These are phyloP conservation scores for Micromesistius poutassou DNA, from an alignment of 2,797 vertebrate species.

Conservation along the genomic window DNA sequence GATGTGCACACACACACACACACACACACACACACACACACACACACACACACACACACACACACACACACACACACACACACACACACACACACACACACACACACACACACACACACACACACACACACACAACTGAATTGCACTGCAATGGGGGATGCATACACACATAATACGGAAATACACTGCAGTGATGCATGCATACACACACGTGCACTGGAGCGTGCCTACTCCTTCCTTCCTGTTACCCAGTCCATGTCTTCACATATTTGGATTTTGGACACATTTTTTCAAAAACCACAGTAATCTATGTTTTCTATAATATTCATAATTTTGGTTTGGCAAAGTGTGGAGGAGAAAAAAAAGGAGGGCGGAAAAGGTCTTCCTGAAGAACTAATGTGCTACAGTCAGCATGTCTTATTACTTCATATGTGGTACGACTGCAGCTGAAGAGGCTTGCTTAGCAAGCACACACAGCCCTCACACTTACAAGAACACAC, in stretches of 20 bases:
- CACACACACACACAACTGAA: neutral
- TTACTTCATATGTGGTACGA: conserved; percentile 44
- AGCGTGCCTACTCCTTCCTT: neutral
- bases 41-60: conserved; percentile 30
- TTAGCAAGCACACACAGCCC: conserved; percentile 17
- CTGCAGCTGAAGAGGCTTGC: conserved; percentile 30
- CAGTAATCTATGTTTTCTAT: conserved; percentile 68
- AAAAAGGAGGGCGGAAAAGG: conserved; percentile 46
- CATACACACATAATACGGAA: neutral
- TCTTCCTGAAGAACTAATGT: conserved; percentile 46
- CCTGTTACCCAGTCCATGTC: conserved; percentile 37
- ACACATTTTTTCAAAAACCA: conserved; percentile 45
- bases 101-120: conserved; percentile 7
- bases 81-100: conserved; percentile 18
- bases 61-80: conserved; percentile 8
- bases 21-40: conserved; percentile 12
- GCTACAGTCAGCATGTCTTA: conserved; percentile 62
- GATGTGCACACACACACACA: neutral
- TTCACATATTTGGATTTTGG: conserved; percentile 57
- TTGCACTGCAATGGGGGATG: conserved; percentile 2
- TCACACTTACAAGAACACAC: conserved; percentile 11
- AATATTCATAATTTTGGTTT: conserved; percentile 72
- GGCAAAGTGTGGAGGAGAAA: conserved; percentile 54
- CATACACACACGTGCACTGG: conserved; percentile 13
- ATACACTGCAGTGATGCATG: neutral